Conservation (phyloP, 2,888 invertebrate genomes). For the Bedellia somnulentella region DNA sequence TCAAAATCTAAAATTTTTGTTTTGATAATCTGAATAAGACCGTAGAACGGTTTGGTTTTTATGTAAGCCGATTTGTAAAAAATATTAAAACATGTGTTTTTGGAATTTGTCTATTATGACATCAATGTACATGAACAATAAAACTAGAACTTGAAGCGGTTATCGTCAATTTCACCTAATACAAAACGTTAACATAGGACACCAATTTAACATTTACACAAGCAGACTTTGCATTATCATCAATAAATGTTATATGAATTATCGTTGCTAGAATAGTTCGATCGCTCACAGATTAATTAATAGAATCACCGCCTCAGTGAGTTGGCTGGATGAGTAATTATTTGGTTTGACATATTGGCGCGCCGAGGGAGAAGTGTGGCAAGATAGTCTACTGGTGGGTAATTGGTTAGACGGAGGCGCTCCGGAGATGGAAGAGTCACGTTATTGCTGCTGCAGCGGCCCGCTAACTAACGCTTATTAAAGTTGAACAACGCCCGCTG, state of each 20-base stretch:
- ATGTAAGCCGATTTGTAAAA: too few species aligned
- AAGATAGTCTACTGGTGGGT: constrained; percentile 9
- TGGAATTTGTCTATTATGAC: too few species aligned
- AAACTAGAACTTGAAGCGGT: too few species aligned
- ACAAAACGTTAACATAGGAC: too few species aligned
- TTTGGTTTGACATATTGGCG: constrained; percentile 15
- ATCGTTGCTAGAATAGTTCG: not conserved
- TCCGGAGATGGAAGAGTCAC: constrained; percentile 50
- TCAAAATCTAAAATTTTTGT: too few species aligned
- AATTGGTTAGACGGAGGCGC: constrained; percentile 28
- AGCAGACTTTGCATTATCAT: too few species aligned
- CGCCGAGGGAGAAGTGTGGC: constrained; percentile 10
- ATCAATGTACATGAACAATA: too few species aligned
- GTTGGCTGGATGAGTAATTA: constrained; percentile 18
- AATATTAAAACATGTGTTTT: too few species aligned
- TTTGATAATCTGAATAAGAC: too few species aligned
- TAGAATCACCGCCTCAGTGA: constrained; percentile 16
- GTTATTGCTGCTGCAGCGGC: constrained; percentile 42
- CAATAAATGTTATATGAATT: not conserved
- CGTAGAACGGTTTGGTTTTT: too few species aligned
- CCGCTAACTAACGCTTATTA: constrained; percentile 57
- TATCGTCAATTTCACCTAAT: too few species aligned
- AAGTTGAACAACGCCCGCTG: constrained; percentile 56
- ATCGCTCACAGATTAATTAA: constrained; percentile 15
- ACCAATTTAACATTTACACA: too few species aligned